Evolutionary conservation across 2,888 invertebrate genomes (phyloP), one percentile per base, ranked within the genome.

Genomic region (Drosophila dives): DNA sequence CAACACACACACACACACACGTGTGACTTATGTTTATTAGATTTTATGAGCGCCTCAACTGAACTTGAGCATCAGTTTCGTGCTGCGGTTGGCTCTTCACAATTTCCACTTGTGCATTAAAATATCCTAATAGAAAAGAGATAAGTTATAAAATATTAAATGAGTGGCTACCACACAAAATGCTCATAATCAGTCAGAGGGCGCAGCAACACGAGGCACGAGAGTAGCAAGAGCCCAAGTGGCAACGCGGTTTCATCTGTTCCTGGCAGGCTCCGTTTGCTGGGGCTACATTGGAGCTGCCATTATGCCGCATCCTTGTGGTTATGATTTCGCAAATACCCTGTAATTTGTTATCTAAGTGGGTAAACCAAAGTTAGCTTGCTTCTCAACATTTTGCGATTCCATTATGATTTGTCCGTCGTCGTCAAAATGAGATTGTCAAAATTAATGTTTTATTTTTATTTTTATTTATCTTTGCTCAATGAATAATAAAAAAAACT

Each of bases 121-220:
- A 88, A 88, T 83, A 82, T 80, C 88, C 86, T 86, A 86, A 86
- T 86, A 88, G 86, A 86, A 86, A 88, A 83, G 78, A 86, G 86
- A 87, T 87, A 89, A 89, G 77, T 84, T 81, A 79, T 86, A 73
- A 82, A 86, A 86, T 86, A 81, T 89, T 88, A 78, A 87, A 78
- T 72, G 81, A 82, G 78, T 75, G 80, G 71, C 83, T 77, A 64
- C 49, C 65, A 67, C 60, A 54, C 49, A 56, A 72, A 72, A 49
- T 55, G 56, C 63, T 71, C 64, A 75, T 78, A 83, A 85, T 88
- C 77, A 81, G 80, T 70, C 75, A 64, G 75, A 26, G 56, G 29
- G 62, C 29, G 54, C 59, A 59, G 54, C 59, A 59, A 45, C 23
- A 34, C 40, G 61, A 45, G 67, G 64, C 69, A 62, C n/a, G n/a